phyloP scores from a whole-genome alignment of 2,888 invertebrate species.

The Synanthedon vespiformis region DNA sequence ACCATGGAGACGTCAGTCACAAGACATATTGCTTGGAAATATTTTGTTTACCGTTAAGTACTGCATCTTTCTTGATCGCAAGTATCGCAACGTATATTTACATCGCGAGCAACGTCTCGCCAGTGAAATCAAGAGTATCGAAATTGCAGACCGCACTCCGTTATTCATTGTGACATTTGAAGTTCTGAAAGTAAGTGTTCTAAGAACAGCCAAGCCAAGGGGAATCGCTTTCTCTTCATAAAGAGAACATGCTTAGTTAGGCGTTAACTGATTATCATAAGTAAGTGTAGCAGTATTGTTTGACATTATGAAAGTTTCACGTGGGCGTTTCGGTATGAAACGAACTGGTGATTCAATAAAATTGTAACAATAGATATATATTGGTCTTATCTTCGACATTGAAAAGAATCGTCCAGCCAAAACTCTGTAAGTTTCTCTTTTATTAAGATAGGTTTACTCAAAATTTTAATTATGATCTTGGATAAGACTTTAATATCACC shows the following conservation, averaged over 20 bases:
- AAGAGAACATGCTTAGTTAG: conserved; percentile 50
- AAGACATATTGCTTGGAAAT: background rate
- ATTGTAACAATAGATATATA: too few species aligned
- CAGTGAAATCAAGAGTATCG: conserved; percentile 45
- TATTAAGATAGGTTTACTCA: too few species aligned
- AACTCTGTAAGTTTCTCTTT: too few species aligned
- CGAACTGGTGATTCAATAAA: too few species aligned
- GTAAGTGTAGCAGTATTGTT: conserved; percentile 53
- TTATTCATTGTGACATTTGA: conserved; percentile 61
- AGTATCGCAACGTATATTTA: conserved; percentile 7
- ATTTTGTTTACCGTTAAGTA: conserved; percentile 8
- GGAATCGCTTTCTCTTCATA: conserved; percentile 55
- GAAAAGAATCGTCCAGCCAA: too few species aligned
- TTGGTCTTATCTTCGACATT: too few species aligned
- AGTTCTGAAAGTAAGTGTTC: conserved; percentile 56
- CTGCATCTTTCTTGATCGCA: conserved; percentile 10
- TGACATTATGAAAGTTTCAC: conserved; percentile 40
- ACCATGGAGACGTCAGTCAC: background rate
- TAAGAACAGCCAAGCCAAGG: conserved; percentile 46
- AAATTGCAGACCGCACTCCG: conserved; percentile 37
- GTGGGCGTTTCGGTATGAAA: conserved; percentile 3
- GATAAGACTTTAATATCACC: too few species aligned
- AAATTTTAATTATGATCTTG: too few species aligned
- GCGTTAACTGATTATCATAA: conserved; percentile 59
- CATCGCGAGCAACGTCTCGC: conserved; percentile 8